Conservation (phyloP, 1,140 invertebrate species). For the Drosophila sulfurigaster region DNA sequence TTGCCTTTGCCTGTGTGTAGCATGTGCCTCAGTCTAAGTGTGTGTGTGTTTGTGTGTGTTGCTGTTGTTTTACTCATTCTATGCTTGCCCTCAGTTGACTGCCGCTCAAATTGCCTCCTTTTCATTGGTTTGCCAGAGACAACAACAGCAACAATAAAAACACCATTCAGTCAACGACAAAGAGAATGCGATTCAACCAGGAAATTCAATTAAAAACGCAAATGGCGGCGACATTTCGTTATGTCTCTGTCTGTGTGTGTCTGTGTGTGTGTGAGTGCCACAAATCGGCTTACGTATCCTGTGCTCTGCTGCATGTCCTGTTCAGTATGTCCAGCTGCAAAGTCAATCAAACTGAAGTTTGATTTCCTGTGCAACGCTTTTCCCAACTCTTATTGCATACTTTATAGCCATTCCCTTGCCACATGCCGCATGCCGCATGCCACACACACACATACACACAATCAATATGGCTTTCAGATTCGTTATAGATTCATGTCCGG, state of each 20-base stretch:
- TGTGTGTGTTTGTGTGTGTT: slow-evolving; percentile 20
- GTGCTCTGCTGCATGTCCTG: neutral
- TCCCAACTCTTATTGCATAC: slow-evolving; percentile 49
- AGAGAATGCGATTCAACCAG: slow-evolving; percentile 23
- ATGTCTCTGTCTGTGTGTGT: too few relatives aligned
- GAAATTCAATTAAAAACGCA: slow-evolving; percentile 67
- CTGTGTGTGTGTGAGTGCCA: slow-evolving; percentile 16
- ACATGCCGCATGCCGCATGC: too few relatives aligned
- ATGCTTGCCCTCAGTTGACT: slow-evolving; percentile 38
- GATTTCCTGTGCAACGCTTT: slow-evolving; percentile 51
- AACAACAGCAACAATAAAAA: slow-evolving; percentile 23
- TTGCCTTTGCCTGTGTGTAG: slow-evolving; percentile 36
- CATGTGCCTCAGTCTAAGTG: slow-evolving; percentile 5
- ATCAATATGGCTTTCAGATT: slow-evolving; percentile 64
- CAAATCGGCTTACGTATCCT: slow-evolving; percentile 66
- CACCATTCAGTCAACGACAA: neutral
- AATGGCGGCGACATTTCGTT: slow-evolving; percentile 22
- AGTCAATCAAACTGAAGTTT: slow-evolving; percentile 73
- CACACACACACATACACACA: slow-evolving; percentile 20
- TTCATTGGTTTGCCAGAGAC: slow-evolving; percentile 35
- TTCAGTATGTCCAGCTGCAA: slow-evolving; percentile 30
- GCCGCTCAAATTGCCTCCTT: slow-evolving; percentile 40
- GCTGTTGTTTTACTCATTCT: slow-evolving; percentile 29
- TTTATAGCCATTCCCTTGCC: slow-evolving; percentile 32
- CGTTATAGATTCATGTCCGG: slow-evolving; percentile 71